Evolutionary conservation across 2,888 invertebrate species (phyloP), one percentile per base, ranked within the genome.

Genomic region (Ormyrus pomaceus): DNA sequence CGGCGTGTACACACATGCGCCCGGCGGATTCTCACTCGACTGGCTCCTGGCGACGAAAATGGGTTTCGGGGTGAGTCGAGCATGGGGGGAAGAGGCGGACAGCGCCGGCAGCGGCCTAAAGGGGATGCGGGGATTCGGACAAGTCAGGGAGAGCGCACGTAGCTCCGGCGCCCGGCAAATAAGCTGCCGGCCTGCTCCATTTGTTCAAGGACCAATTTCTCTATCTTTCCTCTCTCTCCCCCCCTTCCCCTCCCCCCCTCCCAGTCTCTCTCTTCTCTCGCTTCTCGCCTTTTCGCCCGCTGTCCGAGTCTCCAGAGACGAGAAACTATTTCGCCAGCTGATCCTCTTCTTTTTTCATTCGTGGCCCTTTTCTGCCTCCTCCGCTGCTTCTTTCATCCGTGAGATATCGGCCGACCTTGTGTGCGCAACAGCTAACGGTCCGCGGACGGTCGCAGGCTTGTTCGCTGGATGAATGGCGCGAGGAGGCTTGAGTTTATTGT

Each of bases 161-260:
- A 61, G 61, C 53, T 53, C 62, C 34, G 34, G 61, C 55, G 55
- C 73, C 55, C 13, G 46, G 64, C 53, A 73, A 75, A 79, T 79
- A 79, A 79, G 79, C 34, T 34, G 34, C 64, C 59, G 65, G 65
- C 56, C 13, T 70, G 74, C 79, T 65, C 74, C 70, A 75, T 79
- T 79, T 79, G 79, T 79, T 74, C 74, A 79, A 75, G 70, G 70
- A 19, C 74, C 70, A 79, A 79, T 75, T 73, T 73, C 73, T 73
- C 64, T 50, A 7, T 19, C 66, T 11, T 13, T 48, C 48, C 46
- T n/a, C 55, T 11, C 68, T 5, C 45, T 56, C 11, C 7, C 45
- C 19, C 45, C 19, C 46, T 61, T n/a, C 50, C 9, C 55, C 51
- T 3, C 10, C 45, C 53, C 7, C 50, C 19, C 0, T 45, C 53